Evolutionary conservation across 1,140 invertebrate genomes (phyloP).

Genomic region (Parasteatoda tepidariorum): DNA sequence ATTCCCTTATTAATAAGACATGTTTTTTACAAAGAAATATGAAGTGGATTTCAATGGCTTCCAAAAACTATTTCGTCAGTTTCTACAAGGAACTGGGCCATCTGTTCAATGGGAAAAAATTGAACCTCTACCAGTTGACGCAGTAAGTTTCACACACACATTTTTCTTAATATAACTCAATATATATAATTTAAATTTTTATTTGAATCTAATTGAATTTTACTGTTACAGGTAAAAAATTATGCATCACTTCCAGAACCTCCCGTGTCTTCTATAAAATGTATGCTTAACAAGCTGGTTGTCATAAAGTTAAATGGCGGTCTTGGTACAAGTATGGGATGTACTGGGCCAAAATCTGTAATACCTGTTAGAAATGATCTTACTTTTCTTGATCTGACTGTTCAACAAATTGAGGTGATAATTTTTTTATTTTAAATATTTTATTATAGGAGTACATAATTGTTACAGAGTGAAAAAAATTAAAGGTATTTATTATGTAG

Average conservation of each 20-base stretch:
- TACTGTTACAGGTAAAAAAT: conserved; percentile 74
- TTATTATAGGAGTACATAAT: no score
- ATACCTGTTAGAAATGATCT: conserved; percentile 97
- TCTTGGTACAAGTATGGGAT: conserved; percentile 98
- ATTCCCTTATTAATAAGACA: no score
- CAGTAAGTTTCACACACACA: no score
- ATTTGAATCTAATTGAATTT: neutral
- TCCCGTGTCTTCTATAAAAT: conserved; percentile 76
- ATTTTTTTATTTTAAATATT: conserved; percentile 64
- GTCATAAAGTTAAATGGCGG: conserved; percentile 99
- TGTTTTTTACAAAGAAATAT: conserved; percentile 65
- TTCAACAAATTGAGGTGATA: conserved; percentile 99
- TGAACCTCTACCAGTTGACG: conserved; percentile 84
- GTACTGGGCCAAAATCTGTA: conserved; percentile 97
- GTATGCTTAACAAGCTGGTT: conserved; percentile 90
- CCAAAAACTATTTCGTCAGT: conserved; percentile 84
- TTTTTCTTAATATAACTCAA: neutral
- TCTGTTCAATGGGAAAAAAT: conserved; percentile 93
- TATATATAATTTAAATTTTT: neutral
- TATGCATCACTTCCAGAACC: conserved; percentile 81
- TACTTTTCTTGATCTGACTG: conserved; percentile 97
- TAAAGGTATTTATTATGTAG: no score
- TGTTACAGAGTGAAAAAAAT: no score
- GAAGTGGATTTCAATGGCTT: conserved; percentile 83
- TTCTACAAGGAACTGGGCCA: conserved; percentile 85